Evolutionary conservation across 1,140 invertebrate species (phyloP), one percentile per base, ranked within the genome.

Genomic region (Charaxes varanes): DNA sequence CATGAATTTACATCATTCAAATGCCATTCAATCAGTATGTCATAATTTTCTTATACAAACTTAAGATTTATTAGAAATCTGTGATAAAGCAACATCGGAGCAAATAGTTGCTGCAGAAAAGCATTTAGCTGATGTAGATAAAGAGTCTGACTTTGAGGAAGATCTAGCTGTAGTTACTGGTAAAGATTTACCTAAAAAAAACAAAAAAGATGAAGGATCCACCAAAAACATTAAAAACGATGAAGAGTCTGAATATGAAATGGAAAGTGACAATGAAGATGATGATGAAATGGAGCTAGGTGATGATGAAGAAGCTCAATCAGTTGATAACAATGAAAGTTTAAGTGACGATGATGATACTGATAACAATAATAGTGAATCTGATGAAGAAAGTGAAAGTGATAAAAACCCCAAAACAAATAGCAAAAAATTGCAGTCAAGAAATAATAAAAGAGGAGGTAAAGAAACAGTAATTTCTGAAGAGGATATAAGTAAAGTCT

Each of bases 21-120:
- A 22, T n/a, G 21, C 6, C 21, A 22, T 22, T 22, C 8, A 7
- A 2, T 22, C 1, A n/a, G 11, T 2, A 26, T 4, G 6, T 10
- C 22, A 26, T 32, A 46, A n/a, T 57, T 50, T 54, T 43, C 33
- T 46, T 15, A 30, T 32, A 22, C 36, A 17, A 43, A 38, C 12
- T 18, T 8, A 56, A 93, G 91, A 92, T 88, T 64, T 94, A 46
- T 67, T 96, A 49, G 93, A 96, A 82, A 87, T 94, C 26, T 94
- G 93, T 73, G 88, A 95, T 70, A 85, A 87, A 33, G 87, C 92
- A 37, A 92, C 90, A 31, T 87, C 90, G 52, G 87, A 90, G 63
- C 85, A 87, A 53, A 82, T 87, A 16, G 82, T 87, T 5, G 83
- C 86, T 55, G 86, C 88, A 16, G 89, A 92, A 65, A 88, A 88